A percentile compares a stretch with the other conserved stretches of the same genome.
phyloP scores from a whole-genome alignment of 1,140 invertebrate genomes.

The Stenopsyche tienmushanensis region DNA sequence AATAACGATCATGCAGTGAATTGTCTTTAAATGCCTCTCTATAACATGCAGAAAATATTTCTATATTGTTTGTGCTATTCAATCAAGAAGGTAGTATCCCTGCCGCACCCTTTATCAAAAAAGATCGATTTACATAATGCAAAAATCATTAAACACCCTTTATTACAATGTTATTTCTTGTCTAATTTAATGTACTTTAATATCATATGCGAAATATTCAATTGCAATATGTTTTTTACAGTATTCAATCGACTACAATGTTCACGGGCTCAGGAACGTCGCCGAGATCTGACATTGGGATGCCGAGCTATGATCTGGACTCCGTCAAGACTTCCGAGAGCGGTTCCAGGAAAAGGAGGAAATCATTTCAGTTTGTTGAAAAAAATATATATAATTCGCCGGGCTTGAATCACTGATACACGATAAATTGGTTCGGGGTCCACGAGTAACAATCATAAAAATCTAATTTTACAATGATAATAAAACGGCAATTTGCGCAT shows the following conservation, averaged over 20 bases:
- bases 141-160: neutral
- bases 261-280: neutral
- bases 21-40: no score
- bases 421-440: neutral
- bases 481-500: no score
- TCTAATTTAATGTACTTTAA: neutral
- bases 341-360: slow-evolving; percentile 1
- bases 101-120: neutral
- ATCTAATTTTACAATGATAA: neutral
- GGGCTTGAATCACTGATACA: neutral
- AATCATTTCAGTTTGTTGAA: slow-evolving; percentile 4
- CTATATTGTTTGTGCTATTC: neutral
- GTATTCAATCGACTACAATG: neutral
- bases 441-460: neutral
- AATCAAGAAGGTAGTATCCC: neutral
- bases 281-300: neutral
- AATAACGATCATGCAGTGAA: no score
- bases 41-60: neutral
- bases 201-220: no score
- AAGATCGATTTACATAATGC: neutral
- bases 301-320: neutral
- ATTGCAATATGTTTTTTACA: slow-evolving; percentile 11
- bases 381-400: neutral
- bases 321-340: slow-evolving; percentile 2
- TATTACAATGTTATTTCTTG: neutral